Base-by-base conservation (phyloP, 92 coral and sea anemone species). In the Zoanthus gigantus region DNA sequence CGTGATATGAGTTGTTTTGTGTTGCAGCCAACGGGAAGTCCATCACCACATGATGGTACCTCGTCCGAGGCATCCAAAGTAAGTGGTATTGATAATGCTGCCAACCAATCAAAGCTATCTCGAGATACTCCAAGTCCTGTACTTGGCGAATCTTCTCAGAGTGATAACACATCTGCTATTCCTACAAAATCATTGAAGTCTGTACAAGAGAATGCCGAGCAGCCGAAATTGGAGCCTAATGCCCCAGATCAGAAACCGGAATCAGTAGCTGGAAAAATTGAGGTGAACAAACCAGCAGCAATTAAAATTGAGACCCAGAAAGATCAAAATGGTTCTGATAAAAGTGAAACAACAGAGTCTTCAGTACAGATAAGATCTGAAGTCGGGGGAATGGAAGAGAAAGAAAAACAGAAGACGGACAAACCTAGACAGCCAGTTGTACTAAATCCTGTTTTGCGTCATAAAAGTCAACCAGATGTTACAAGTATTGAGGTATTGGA, bases 11-110 rank as follows among this genome's bases (percentile, higher is more conserved):
- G n/a, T 61, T 44, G 57, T 65, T 31, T 66, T 74, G 73, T 69
- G 57, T 76, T 79, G 23, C 69, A 92, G 92, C 71, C 87, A 11
- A 34, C 42, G 68, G 94, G 90, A 73, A 89, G 92, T 63, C 92
- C 94, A 16, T 80, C 92, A 63, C 69, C 68, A 44, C 86, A 89
- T 57, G 94, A 89, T 0, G 81, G 78, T 13, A 44, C 50, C 3
- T 80, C 75, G 56, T 76, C 86, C 46, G 91, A 88, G 13, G 1
- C 44, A 18, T 71, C 37, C 15, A 69, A 45, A 45, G 18, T 74
- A 5, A 58, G 0, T 50, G 46, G 75, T 23, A 18, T 16, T 53
- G 75, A 81, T 56, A 68, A 23, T 9, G 14, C 12, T 48, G 6
- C 63, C 2, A 44, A 58, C 50, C 71, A 71, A 72, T 2, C 69